phyloP scores from a whole-genome alignment of 1,140 invertebrate species.

The Panulirus ornatus region DNA sequence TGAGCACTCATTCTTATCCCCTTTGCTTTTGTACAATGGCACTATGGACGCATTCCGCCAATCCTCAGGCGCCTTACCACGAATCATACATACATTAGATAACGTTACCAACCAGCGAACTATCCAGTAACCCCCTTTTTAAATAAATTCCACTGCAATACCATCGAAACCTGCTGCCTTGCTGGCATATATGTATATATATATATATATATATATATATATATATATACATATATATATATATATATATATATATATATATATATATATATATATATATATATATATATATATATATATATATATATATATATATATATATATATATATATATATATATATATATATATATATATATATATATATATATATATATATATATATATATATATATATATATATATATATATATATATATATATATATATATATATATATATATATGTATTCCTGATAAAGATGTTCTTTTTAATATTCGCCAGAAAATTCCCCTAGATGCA shows the following conservation, averaged over 20 bases:
- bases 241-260: conserved; percentile 31
- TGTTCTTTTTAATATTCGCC: not conserved
- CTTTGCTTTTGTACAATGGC: no score
- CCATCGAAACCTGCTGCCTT: no score
- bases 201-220: conserved; percentile 42
- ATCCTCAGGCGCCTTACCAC: no score
- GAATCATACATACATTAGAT: no score
- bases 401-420: conserved; percentile 49
- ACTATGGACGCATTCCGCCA: no score
- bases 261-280: conserved; percentile 35
- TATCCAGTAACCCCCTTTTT: no score
- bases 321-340: conserved; percentile 2
- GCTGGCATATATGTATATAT: conserved; percentile 4
- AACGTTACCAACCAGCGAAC: no score
- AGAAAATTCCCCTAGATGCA: no score
- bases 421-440: conserved; percentile 26
- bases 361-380: conserved; percentile 31
- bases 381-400: conserved; percentile 45
- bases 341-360: conserved; percentile 8
- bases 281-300: conserved; percentile 40
- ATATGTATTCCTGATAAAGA: not conserved
- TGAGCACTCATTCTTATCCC: no score
- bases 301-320: not conserved
- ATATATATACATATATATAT: conserved; percentile 26
- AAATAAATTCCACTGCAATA: no score